Conservation (phyloP, 2,797 vertebrate genomes). For the Hyperoplus immaculatus region DNA sequence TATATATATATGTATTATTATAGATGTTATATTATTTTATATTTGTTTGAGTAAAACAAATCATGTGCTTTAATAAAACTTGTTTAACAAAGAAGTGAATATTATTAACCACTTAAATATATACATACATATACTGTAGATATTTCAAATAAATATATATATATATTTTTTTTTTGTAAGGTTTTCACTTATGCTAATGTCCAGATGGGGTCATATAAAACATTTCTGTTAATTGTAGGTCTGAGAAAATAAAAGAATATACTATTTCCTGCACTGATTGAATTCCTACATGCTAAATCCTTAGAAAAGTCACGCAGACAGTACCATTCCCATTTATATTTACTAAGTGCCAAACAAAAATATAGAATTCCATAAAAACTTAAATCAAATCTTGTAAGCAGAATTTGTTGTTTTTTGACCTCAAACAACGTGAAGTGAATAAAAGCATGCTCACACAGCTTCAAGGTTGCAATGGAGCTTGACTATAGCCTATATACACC, state of each 20-base stretch:
- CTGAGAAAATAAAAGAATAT: not conserved
- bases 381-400: not conserved
- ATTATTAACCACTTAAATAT: no score
- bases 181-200: no score
- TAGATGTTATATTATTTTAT: no score
- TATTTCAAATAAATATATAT: no score
- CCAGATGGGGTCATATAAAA: no score
- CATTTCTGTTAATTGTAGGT: not conserved
- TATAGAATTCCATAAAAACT: not conserved
- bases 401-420: constrained; percentile 3
- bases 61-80: no score
- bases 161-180: no score
- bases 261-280: not conserved
- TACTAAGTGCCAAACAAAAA: not conserved
- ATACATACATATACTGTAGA: no score
- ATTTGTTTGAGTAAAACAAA: not conserved
- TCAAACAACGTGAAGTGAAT: constrained; percentile 13
- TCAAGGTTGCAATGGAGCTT: constrained; percentile 51
- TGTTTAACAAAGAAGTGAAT: no score
- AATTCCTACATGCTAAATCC: no score
- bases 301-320: not conserved
- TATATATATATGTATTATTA: no score
- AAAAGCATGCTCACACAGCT: constrained; percentile 43
- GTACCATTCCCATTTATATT: not conserved
- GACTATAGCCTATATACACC: constrained; percentile 72